Percentiles rank a stretch among this genome's conserved stretches.
Conservation (phyloP, 2,113 vertebrate species). For the Myotis brandtii region DNA sequence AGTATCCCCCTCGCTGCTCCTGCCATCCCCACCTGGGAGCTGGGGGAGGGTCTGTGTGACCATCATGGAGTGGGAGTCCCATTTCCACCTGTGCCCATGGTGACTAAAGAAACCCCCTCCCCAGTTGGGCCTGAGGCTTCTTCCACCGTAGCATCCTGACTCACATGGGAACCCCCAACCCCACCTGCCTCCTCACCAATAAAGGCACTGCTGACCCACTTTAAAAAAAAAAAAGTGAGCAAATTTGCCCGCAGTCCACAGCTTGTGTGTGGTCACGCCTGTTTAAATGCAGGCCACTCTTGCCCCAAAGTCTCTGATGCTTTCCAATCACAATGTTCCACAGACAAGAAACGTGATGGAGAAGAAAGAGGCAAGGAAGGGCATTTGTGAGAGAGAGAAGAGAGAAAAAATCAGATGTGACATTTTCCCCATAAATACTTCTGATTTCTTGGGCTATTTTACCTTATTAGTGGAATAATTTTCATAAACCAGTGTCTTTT, state of each 20-base stretch:
- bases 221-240: neutral
- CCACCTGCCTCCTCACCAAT: neutral
- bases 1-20: neutral
- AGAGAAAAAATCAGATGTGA: neutral
- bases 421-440: slow-evolving; percentile 56
- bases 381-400: neutral
- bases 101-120: neutral
- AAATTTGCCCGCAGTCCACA: neutral
- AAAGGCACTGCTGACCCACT: neutral
- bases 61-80: neutral
- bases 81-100: neutral
- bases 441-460: neutral
- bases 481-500: neutral
- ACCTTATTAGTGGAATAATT: neutral
- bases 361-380: neutral
- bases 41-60: neutral
- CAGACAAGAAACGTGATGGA: neutral
- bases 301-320: neutral
- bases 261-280: neutral
- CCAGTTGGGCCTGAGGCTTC: neutral
- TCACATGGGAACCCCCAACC: neutral
- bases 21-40: neutral
- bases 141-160: neutral
- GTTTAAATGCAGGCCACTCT: neutral
- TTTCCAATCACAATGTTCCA: neutral